Conservation (phyloP, 2,113 vertebrate genomes). For the Heterochromis multidens region DNA sequence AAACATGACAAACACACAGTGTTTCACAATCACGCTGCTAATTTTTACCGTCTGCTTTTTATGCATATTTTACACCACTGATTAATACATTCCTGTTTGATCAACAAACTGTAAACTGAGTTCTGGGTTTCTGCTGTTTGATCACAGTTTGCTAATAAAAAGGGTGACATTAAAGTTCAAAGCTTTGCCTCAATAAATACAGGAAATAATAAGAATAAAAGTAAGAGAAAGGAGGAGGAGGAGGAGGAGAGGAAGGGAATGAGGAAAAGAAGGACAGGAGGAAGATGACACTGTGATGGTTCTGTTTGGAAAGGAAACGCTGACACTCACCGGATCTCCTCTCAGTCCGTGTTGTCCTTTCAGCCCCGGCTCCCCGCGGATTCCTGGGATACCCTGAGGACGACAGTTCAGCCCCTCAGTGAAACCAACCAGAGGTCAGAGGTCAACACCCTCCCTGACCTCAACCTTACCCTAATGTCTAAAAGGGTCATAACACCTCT, state of each 20-base stretch:
- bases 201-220: not conserved
- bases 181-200: not conserved
- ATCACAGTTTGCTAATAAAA: not conserved
- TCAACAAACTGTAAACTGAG: not conserved
- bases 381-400: slow-evolving; percentile 80
- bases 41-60: not conserved
- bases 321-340: slow-evolving; percentile 81
- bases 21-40: fast-evolving
- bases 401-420: slow-evolving; percentile 3
- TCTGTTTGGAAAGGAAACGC: not conserved
- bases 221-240: not conserved
- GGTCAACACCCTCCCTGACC: not conserved
- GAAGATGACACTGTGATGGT: not conserved
- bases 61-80: not conserved
- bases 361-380: slow-evolving; percentile 70
- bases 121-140: not conserved
- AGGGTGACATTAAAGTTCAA: not conserved
- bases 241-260: not conserved
- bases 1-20: not conserved
- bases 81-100: not conserved
- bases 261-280: not conserved
- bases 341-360: slow-evolving; percentile 79
- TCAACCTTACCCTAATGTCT: no score
- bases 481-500: no score
- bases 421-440: slow-evolving; percentile 14